A percentile compares a stretch with the other conserved stretches of the same genome.
Conservation (phyloP, 2,888 invertebrate genomes). For the Unio delphinus region DNA sequence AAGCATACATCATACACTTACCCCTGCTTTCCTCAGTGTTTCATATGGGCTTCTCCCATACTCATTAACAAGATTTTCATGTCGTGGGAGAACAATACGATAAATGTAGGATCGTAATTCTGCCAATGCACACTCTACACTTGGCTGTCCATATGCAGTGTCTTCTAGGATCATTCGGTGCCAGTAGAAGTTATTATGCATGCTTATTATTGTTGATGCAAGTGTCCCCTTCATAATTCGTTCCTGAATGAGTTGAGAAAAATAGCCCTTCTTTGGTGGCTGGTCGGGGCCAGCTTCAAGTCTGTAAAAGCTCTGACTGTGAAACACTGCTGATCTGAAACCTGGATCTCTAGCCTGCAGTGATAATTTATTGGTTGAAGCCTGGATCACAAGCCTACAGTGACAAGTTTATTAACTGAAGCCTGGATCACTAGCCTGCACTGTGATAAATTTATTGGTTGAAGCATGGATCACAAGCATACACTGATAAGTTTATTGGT, state of each 20-base stretch:
- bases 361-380: constrained; percentile 52
- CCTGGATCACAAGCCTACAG: constrained; percentile 33
- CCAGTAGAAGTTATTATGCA: constrained; percentile 66
- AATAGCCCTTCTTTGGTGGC: constrained; percentile 35
- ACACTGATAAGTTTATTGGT: constrained; percentile 50
- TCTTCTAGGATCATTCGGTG: constrained; percentile 59
- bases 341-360: constrained; percentile 33
- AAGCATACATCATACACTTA: constrained; percentile 13
- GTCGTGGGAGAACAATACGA: constrained; percentile 52
- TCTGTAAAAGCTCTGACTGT: constrained; percentile 58
- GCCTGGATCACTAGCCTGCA: constrained; percentile 2
- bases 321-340: constrained; percentile 51
- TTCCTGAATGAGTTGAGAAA: constrained; percentile 46
- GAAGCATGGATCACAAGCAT: constrained; percentile 11
- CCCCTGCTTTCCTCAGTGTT: constrained; percentile 38
- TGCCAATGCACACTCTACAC: constrained; percentile 51
- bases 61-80: constrained; percentile 56
- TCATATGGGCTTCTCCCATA: constrained; percentile 57
- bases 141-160: constrained; percentile 39
- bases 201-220: constrained; percentile 51
- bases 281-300: constrained; percentile 22
- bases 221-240: constrained; percentile 41
- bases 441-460: constrained; percentile 48
- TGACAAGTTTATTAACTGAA: constrained; percentile 49
- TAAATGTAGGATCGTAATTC: constrained; percentile 58